These are phyloP conservation scores for Drosophila virilis DNA, from an alignment of 1,140 invertebrate genomes.

Conservation along the genomic window DNA sequence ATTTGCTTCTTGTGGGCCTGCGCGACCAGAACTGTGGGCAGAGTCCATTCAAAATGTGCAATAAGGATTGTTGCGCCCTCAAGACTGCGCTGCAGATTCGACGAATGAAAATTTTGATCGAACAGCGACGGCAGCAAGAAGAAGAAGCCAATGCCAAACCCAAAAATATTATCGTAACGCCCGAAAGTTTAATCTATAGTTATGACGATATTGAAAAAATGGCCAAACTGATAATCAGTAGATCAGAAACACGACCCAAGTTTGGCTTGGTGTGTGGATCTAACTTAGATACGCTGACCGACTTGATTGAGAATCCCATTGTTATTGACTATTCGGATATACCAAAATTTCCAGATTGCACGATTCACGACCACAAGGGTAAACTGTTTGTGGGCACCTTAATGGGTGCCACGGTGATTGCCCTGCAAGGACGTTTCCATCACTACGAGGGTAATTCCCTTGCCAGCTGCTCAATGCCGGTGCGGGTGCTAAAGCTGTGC, in stretches of 20 bases:
- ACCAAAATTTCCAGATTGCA: conserved; percentile 94
- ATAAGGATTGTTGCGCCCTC: conserved; percentile 43
- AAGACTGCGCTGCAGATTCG: conserved; percentile 50
- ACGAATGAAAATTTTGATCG: conserved; percentile 36
- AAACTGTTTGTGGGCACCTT: conserved; percentile 94
- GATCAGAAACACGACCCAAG: conserved; percentile 89
- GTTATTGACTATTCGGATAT: conserved; percentile 93
- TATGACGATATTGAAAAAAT: conserved; percentile 91
- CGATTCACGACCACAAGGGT: conserved; percentile 94
- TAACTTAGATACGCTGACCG: conserved; percentile 92
- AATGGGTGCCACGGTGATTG: conserved; percentile 91
- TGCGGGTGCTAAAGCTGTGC: conserved; percentile 97
- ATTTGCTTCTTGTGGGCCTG: too few relatives aligned
- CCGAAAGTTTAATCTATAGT: conserved; percentile 33
- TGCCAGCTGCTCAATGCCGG: conserved; percentile 93
- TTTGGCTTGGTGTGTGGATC: conserved; percentile 97
- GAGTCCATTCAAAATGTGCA: conserved; percentile 42
- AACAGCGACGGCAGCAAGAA: conserved; percentile 14
- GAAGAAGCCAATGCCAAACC: conserved; percentile 18
- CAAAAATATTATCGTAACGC: conserved; percentile 42
- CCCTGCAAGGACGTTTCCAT: conserved; percentile 98
- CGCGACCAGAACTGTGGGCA: too few relatives aligned
- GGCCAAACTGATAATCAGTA: conserved; percentile 90
- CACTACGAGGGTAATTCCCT: conserved; percentile 94
- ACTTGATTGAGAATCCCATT: conserved; percentile 89